Conservation (phyloP, 92 coral and sea anemone species). For the Parazoanthus swiftii region DNA sequence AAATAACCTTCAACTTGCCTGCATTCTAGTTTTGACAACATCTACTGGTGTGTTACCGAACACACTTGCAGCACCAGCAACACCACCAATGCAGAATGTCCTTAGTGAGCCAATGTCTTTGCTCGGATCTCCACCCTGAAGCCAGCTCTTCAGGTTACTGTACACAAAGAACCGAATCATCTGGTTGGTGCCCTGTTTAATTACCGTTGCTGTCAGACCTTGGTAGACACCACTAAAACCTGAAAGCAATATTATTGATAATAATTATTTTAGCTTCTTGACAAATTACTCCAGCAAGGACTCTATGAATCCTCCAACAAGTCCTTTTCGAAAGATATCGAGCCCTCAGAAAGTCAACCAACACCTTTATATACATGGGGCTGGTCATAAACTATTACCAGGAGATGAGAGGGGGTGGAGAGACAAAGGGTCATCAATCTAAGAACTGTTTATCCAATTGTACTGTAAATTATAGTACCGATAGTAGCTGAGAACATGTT, state of each 20-base stretch:
- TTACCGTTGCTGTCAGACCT: conserved; percentile 92
- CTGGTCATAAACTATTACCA: too few relatives aligned
- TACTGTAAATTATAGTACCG: too few relatives aligned
- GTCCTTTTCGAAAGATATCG: too few relatives aligned
- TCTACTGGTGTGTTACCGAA: conserved; percentile 99
- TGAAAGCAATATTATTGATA: neutral
- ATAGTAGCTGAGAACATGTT: too few relatives aligned
- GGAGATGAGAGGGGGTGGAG: too few relatives aligned
- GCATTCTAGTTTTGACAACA: conserved; percentile 99
- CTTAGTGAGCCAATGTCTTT: conserved; percentile 88
- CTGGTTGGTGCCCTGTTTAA: conserved; percentile 97
- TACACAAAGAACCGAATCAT: conserved; percentile 97
- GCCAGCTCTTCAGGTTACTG: conserved; percentile 80
- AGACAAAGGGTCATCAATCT: too few relatives aligned
- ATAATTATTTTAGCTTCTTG: neutral
- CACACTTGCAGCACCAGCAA: conserved; percentile 99
- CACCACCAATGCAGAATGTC: conserved; percentile 92
- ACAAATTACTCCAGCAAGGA: neutral
- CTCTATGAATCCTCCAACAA: too few relatives aligned
- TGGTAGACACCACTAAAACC: conserved; percentile 90
- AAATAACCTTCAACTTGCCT: conserved; percentile 52
- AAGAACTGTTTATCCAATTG: too few relatives aligned
- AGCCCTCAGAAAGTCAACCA: too few relatives aligned
- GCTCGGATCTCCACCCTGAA: conserved; percentile 87
- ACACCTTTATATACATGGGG: too few relatives aligned